A percentile compares a stretch with the other conserved stretches of the same genome.
phyloP scores from a whole-genome alignment of 2,888 invertebrate genomes.

The Melolontha melolontha region DNA sequence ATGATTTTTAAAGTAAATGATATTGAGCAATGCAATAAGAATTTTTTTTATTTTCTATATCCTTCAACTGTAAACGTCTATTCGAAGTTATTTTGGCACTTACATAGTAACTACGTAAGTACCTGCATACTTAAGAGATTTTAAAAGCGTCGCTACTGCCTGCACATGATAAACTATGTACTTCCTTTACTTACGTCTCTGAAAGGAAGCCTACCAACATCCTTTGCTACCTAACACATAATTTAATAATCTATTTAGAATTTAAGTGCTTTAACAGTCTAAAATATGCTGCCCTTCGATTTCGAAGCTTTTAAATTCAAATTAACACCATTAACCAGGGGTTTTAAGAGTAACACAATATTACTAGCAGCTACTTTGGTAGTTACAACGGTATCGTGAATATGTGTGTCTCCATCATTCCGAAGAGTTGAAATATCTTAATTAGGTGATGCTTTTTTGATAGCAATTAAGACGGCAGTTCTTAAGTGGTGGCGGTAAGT shows the following conservation, averaged over 20 bases:
- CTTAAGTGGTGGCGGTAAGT: slow-evolving; percentile 31
- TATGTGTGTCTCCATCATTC: slow-evolving; percentile 23
- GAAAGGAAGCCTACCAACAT: too few species aligned
- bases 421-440: slow-evolving; percentile 30
- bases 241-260: slow-evolving; percentile 23
- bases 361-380: slow-evolving; percentile 9
- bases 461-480: slow-evolving; percentile 48
- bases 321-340: slow-evolving; percentile 27
- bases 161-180: too few species aligned
- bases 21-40: too few species aligned
- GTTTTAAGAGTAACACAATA: neutral
- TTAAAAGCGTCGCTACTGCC: too few species aligned
- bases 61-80: too few species aligned
- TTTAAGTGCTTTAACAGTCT: slow-evolving; percentile 19
- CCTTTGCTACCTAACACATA: slow-evolving; percentile 8
- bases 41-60: too few species aligned
- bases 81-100: too few species aligned
- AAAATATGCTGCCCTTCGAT: slow-evolving; percentile 17
- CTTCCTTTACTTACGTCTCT: too few species aligned
- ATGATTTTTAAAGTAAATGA: too few species aligned
- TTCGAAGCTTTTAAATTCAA: slow-evolving; percentile 31
- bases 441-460: slow-evolving; percentile 44
- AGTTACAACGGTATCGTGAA: slow-evolving; percentile 15
- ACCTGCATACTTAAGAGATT: too few species aligned
- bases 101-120: too few species aligned